A percentile compares a stretch with the other conserved stretches of the same genome.
Evolutionary conservation across 2,797 vertebrate genomes (phyloP).

Genomic region (Anisognathus igniventris): DNA sequence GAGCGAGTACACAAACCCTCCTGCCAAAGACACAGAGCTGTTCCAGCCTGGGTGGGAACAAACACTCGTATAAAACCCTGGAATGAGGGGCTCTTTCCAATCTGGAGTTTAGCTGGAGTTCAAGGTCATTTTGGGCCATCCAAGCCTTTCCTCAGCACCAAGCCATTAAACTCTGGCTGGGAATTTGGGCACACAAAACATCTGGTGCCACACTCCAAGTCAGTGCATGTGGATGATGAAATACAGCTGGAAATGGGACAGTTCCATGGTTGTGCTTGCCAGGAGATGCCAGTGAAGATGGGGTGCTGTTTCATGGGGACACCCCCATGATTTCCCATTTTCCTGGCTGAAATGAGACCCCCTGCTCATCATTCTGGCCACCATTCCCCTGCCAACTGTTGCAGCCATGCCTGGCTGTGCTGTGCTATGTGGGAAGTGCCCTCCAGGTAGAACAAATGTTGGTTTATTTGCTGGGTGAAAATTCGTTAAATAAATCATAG

Average conservation of each 20-base stretch:
- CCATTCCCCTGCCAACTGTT: background rate
- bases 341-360: background rate
- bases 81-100: fast-evolving
- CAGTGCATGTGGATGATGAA: background rate
- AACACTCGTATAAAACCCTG: fast-evolving
- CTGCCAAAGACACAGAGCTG: background rate
- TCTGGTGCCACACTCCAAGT: background rate
- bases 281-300: background rate
- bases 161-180: background rate
- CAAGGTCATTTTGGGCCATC: background rate
- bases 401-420: constrained; percentile 28
- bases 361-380: background rate
- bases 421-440: constrained; percentile 31
- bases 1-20: background rate
- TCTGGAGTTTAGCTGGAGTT: background rate
- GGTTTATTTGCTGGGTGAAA: constrained; percentile 64
- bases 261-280: background rate
- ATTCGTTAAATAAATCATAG: constrained; percentile 72
- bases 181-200: background rate
- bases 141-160: background rate
- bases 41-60: background rate
- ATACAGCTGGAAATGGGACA: background rate
- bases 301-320: background rate
- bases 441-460: constrained; percentile 72
- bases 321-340: background rate